These are phyloP conservation scores for Scyliorhinus canicula DNA, from an alignment of 2,797 vertebrate genomes.

Conservation along the genomic window DNA sequence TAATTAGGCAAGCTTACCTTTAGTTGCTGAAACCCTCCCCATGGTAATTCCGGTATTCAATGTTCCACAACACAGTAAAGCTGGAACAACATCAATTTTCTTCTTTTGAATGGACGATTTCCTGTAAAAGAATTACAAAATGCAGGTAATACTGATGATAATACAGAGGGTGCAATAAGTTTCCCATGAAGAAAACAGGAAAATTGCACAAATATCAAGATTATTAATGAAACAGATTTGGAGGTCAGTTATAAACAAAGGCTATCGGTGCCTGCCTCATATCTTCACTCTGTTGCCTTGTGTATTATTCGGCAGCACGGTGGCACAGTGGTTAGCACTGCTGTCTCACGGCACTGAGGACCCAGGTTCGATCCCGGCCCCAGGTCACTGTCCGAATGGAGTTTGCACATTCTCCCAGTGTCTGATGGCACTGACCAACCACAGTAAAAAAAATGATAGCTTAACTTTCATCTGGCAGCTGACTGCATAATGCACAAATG, in stretches of 20 bases:
- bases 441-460: neutral
- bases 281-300: neutral
- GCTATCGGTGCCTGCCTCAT: neutral
- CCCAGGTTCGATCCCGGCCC: too few relatives aligned
- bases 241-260: conserved; percentile 13
- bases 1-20: conserved; percentile 60
- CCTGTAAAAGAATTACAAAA: conserved; percentile 48
- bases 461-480: neutral
- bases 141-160: neutral
- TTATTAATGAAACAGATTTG: conserved; percentile 1
- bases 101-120: conserved; percentile 52
- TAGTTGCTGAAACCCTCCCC: conserved; percentile 67
- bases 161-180: conserved; percentile 36
- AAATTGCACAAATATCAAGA: neutral
- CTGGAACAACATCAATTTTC: conserved; percentile 52
- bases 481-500: neutral
- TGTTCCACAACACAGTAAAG: conserved; percentile 48
- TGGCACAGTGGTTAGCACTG: too few relatives aligned
- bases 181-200: neutral
- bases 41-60: conserved; percentile 59
- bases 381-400: too few relatives aligned
- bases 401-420: too few relatives aligned
- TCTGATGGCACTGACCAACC: neutral
- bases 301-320: too few relatives aligned
- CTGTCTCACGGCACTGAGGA: too few relatives aligned